Evolutionary conservation across 2,888 invertebrate genomes (phyloP), one percentile per base, ranked within the genome.

Genomic region (Diabrotica balteata): DNA sequence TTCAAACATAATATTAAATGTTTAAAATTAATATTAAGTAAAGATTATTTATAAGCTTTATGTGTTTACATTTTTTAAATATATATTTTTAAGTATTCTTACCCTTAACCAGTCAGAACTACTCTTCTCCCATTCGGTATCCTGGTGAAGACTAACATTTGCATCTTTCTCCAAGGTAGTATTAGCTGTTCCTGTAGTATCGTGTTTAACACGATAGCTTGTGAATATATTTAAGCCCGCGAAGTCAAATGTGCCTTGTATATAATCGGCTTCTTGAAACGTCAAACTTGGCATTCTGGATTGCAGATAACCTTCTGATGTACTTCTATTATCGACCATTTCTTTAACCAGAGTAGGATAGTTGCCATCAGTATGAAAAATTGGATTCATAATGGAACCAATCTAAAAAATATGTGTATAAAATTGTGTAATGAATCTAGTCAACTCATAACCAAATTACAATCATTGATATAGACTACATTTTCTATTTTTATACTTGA

Each of bases 151-250:
- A 9, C 87, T 82, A 32, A 89, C 86, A 2, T 90, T 90, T 76
- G 88, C 85, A 77, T 90, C 90, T 67, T 90, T 89, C 75, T 85
- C 85, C 63, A 87, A 88, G 0, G 90, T 89, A 54, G 85, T 78
- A 46, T 46, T 53, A 4, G 66, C 51, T 9, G 42, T 45, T 9
- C 63, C 67, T 51, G 65, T 68, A 7, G 61, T 57, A 47, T 59
- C 66, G 59, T 73, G 59, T 46, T 71, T 69, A 1, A 76, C 72
- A 11, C 73, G 60, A 63, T 66, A 73, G 4, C 69, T 74, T 8
- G 72, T 76, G 66, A 72, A 73, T 7, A 72, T 69, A 60, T 73
- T 77, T 8, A 73, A 17, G n/a, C 75, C 76, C 7, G 73, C 53
- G 67, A 77, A 77, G 71, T 77, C 77, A 59, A 64, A 75, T 1